phyloP scores from a whole-genome alignment of 2,113 vertebrate genomes.

The Anoplopoma fimbria region DNA sequence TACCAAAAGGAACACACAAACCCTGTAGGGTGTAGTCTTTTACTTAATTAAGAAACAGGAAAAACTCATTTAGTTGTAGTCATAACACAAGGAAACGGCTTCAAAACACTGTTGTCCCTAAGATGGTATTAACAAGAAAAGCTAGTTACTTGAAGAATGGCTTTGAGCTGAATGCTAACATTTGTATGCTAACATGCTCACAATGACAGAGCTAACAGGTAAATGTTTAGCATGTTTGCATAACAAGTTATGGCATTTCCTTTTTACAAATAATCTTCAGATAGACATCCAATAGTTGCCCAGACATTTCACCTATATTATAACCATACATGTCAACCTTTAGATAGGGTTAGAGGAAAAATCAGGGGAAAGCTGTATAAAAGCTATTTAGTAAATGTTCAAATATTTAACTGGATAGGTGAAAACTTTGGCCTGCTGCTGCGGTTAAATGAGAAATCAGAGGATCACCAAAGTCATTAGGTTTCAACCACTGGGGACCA shows the following conservation, averaged over 20 bases:
- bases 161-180: neutral
- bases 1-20: neutral
- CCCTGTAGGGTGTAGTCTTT: neutral
- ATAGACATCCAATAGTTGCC: neutral
- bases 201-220: neutral
- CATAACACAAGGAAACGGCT: constrained; percentile 15
- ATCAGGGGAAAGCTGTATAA: neutral
- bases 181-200: neutral
- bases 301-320: neutral
- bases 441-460: neutral
- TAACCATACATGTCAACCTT: neutral
- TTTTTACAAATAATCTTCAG: neutral
- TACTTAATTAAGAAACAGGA: neutral
- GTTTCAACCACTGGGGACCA: neutral
- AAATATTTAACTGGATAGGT: neutral
- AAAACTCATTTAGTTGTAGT: neutral
- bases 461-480: neutral
- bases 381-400: neutral
- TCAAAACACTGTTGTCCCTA: neutral
- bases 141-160: neutral
- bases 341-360: neutral
- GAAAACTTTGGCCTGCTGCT: neutral
- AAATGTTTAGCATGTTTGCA: neutral
- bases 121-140: neutral
- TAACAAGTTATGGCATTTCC: neutral